Base-by-base conservation (phyloP, 92 coral and sea anemone genomes). In the Nematostella vectensis region DNA sequence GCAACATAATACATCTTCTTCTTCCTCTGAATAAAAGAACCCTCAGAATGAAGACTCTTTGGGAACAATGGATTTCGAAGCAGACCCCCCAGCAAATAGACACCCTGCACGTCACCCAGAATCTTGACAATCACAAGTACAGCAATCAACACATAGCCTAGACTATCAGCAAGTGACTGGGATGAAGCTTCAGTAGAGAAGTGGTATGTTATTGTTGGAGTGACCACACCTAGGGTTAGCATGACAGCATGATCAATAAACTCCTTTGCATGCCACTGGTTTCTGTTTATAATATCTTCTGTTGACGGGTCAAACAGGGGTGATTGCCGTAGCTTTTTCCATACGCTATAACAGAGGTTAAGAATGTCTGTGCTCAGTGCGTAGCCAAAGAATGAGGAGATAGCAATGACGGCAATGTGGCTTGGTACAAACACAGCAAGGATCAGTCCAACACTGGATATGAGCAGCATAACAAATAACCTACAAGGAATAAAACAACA, bases 11-110 rank as follows among this genome's bases (percentile, higher is more conserved):
- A 60, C 59, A 93, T 59, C 17, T 38, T 52, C 11, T 52, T 50
- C 63, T 93, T 88, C 53, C 83, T 78, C 43, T 55, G 68, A 40
- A 74, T 61, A 65, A 93, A 83, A 17, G 18, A 39, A 15, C 57
- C 22, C 21, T 59, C 43, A 50, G 85, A 75, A 10, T 88, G 74
- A 33, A 77, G 65, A 29, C 82, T 87, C 47, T 78, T 70, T 17
- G 89, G 95, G 30, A 44, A 93, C 1, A 93, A 57, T 23, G 99
- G 99, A 52, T 93, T 93, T 51, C 99, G 64, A n/a, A 78, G 39
- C 47, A 93, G 48, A 33, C 99, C 91, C 62, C 70, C 57, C 15
- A 83, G 39, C 44, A 81, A 40, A 62, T 84, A 87, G 36, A 93
- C 96, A 37, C 81, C 67, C 47, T 93, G 99, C 1, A 71, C 1